phyloP scores from a whole-genome alignment of 2,113 vertebrate species.

The human region GRCh38 chr6:140498501-140499000 shows the following conservation, averaged over 20 bases:
- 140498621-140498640: background rate
- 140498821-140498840: background rate
- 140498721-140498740: background rate
- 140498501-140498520: background rate
- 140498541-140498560: background rate
- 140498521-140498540: background rate
- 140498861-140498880: background rate
- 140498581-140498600: background rate
- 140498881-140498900: background rate
- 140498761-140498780: background rate
- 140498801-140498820: background rate
- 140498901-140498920: background rate
- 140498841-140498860: background rate
- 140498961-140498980: background rate
- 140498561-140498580: background rate
- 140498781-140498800: slow-evolving; percentile 12
- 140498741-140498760: background rate
- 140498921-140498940: background rate
- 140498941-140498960: background rate
- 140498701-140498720: background rate
- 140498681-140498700: background rate
- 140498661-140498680: background rate
- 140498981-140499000: background rate
- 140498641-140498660: background rate
- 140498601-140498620: background rate